Evolutionary conservation across 2,797 vertebrate genomes (phyloP).

Genomic region (Neolamprologus multifasciatus): DNA sequence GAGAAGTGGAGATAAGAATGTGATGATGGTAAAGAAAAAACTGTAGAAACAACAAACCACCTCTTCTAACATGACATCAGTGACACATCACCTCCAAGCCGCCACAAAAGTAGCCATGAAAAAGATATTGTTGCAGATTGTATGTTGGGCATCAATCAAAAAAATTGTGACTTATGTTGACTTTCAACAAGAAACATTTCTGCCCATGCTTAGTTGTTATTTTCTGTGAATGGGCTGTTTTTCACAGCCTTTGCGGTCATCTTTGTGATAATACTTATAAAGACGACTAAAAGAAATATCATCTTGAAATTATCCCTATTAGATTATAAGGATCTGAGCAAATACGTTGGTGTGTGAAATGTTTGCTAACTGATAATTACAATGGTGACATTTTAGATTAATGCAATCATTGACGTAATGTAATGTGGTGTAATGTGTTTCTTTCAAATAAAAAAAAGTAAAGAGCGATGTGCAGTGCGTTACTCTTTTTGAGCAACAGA

Average conservation of each 20-base stretch:
- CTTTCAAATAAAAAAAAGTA: neutral
- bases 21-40: too few species aligned
- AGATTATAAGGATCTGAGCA: neutral
- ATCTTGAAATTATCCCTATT: fast-evolving
- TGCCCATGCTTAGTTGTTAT: neutral
- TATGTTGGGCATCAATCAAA: neutral
- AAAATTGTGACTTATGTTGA: neutral
- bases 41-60: neutral
- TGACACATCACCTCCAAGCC: neutral
- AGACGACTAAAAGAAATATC: neutral
- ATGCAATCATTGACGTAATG: neutral
- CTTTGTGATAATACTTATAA: neutral
- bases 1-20: neutral
- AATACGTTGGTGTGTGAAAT: neutral
- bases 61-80: fast-evolving
- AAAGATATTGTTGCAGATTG: neutral
- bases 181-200: neutral
- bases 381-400: neutral
- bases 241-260: neutral
- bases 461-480: neutral
- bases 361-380: neutral
- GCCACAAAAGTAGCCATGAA: neutral
- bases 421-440: neutral
- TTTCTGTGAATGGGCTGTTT: neutral
- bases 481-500: neutral